Conservation (phyloP, 2,888 invertebrate species). For the Morinoia aosen region DNA sequence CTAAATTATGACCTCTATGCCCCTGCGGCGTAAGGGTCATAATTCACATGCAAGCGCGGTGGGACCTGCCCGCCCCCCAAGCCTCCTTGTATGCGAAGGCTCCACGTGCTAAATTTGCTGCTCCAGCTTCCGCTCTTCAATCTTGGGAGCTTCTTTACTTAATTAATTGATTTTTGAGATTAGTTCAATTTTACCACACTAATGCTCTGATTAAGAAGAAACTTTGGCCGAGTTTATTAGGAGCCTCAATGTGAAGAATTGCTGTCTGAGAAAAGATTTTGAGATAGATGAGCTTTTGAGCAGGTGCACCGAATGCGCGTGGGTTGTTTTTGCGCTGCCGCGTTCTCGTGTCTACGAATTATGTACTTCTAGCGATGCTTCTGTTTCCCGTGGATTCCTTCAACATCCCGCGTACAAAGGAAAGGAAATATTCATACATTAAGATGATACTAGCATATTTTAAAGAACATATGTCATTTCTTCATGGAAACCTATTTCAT, state of each 20-base stretch:
- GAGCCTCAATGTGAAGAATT: neutral
- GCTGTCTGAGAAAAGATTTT: neutral
- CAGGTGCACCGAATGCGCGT: neutral
- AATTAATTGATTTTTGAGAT: conserved; percentile 68
- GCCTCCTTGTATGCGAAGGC: neutral
- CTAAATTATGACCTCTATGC: neutral
- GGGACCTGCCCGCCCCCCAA: neutral
- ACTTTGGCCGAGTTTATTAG: conserved; percentile 65
- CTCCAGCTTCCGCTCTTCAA: conserved; percentile 3
- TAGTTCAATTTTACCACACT: conserved; percentile 66
- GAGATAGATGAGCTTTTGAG: conserved; percentile 31
- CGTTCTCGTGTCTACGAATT: neutral
- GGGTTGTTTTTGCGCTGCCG: neutral
- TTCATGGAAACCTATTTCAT: neutral
- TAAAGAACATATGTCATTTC: neutral
- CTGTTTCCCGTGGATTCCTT: too few relatives aligned
- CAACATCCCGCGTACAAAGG: too few relatives aligned
- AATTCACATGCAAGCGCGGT: neutral
- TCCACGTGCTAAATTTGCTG: neutral
- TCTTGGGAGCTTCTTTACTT: conserved; percentile 63
- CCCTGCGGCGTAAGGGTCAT: neutral
- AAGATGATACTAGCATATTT: too few relatives aligned
- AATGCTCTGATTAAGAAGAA: conserved; percentile 68
- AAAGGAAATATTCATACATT: too few relatives aligned
- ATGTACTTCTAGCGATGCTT: neutral